A percentile compares a stretch with the other conserved stretches of the same genome.
These are phyloP conservation scores for Stenurella melanura DNA, from an alignment of 2,888 invertebrate genomes.

Conservation along the genomic window DNA sequence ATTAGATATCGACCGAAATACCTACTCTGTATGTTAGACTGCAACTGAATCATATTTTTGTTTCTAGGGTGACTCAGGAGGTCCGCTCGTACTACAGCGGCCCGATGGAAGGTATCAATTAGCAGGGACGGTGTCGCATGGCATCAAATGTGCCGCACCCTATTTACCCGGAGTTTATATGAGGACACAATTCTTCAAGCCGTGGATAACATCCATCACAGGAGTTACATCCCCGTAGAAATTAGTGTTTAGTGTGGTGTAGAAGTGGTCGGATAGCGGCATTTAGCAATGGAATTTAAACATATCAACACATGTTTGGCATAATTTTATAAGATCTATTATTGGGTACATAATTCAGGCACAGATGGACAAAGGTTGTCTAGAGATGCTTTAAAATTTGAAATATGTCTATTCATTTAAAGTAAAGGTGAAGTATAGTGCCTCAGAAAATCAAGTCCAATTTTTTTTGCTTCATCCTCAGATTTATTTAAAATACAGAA, in stretches of 20 bases:
- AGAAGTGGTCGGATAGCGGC: not conserved
- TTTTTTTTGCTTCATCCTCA: no score
- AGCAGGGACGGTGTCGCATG: constrained; percentile 94
- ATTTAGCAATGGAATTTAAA: not conserved
- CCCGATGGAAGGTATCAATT: constrained; percentile 91
- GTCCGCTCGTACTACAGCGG: constrained; percentile 89
- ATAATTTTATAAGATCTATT: no score
- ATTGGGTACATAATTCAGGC: no score
- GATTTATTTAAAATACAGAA: no score
- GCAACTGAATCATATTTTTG: not conserved
- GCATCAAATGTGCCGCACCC: constrained; percentile 95
- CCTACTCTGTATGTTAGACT: not conserved
- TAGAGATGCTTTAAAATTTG: no score
- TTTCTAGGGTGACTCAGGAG: constrained; percentile 92
- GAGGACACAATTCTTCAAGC: constrained; percentile 93
- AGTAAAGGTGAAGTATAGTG: no score
- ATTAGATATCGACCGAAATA: not conserved
- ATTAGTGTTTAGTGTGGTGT: not conserved
- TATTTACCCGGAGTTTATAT: constrained; percentile 95
- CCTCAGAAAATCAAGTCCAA: no score
- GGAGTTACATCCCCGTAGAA: constrained; percentile 74
- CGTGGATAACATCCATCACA: constrained; percentile 92
- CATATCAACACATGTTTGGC: no score
- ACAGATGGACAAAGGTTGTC: no score
- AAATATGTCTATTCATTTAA: no score